Base-by-base conservation (phyloP, 1,140 invertebrate species). In the Mamestra configurata region DNA sequence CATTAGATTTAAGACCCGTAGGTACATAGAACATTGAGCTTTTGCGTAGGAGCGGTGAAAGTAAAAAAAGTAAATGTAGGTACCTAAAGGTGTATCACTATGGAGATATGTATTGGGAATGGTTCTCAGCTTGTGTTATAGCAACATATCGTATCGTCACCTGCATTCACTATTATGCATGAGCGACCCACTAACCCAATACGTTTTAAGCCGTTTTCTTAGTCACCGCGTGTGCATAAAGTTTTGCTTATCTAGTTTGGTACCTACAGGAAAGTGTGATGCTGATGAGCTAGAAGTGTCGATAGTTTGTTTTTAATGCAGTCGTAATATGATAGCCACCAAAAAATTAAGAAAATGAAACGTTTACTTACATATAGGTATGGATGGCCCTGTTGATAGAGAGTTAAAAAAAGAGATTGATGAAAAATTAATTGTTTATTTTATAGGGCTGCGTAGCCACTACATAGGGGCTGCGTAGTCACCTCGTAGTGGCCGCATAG, bases 181-280 rank as follows among this genome's bases (percentile, higher is more conserved):
- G 51, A 72, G 49, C 37, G 53, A 72, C 70, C 66, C 22, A 49
- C 40, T 70, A 70, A 70, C 66, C 66, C 24, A 70, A 49, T 70
- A 70, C 11, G 20, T 49, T 27, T 43, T 70, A 49, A 27, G 20
- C 22, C 35, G 35, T 40, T 40, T 66, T 66, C 55, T 24, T 31
- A 59, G 55, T 27, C 35, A 40, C 61, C 61, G 61, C 61, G 18
- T 66, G 31, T 18, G 35, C 18, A 40, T 43, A 66, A 0, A 11
- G 11, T 43, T 66, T 18, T 66, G 8, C 18, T 40, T 40, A 57
- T 24, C 20, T 3, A 37, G 20, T 11, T n/a, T n/a, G n/a, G n/a
- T 22, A 55, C 22, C 53, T 24, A 55, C 10, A 24, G 53, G 18
- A 55, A 55, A 24, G 24, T n/a, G 13, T 27, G 24, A 15, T 22